Base-by-base conservation (phyloP, 1,140 invertebrate genomes). In the Metaphire vulgaris region DNA sequence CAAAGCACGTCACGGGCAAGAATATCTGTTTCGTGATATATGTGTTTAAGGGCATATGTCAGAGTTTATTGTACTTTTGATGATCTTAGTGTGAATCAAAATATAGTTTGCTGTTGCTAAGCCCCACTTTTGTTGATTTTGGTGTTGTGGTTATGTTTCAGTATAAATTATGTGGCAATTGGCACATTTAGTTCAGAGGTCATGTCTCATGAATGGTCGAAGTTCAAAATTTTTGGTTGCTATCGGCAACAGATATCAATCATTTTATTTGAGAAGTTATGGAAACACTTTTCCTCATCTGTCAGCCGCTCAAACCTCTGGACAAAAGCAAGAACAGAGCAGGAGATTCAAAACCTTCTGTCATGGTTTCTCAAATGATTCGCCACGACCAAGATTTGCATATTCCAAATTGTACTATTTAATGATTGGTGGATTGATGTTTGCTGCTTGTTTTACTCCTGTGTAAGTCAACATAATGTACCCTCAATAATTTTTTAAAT, bases 401-500 rank as follows among this genome's bases (percentile, higher is more conserved):
- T 69, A 28, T 69, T 31, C n/a, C 2, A 31, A 26, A 26, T 26
- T 31, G n/a, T 69, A 69, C 26, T 28, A 28, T 26, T 14, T 26
- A 12, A 6, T 69, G 67, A 69, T 69, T 69, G 67, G 67, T 12
- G 67, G n/a, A 26, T 12, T 26, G 2, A 6, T 69, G 6, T 69
- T 69, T 69, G 67, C 30, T 12, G 14, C 67, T 69, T 2, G 6
- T 12, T 69, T 69, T 6, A 69, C 67, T 28, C n/a, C n/a, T 12
- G 14, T 69, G 67, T 69, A 28, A 69, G 67, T 69, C 2, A n/a
- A n/a, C n/a, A n/a, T n/a, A n/a, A n/a, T n/a, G n/a, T n/a, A n/a
- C n/a, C n/a, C n/a, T n/a, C n/a, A 65, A 65, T 65, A 65, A 65
- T 65, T 65, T 65, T 65, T 65, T 65, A 65, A 65, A 65, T 15